Percentiles rank a stretch among this genome's conserved stretches.
phyloP scores from a whole-genome alignment of 2,113 vertebrate species.

The Scartelaos histophorus region DNA sequence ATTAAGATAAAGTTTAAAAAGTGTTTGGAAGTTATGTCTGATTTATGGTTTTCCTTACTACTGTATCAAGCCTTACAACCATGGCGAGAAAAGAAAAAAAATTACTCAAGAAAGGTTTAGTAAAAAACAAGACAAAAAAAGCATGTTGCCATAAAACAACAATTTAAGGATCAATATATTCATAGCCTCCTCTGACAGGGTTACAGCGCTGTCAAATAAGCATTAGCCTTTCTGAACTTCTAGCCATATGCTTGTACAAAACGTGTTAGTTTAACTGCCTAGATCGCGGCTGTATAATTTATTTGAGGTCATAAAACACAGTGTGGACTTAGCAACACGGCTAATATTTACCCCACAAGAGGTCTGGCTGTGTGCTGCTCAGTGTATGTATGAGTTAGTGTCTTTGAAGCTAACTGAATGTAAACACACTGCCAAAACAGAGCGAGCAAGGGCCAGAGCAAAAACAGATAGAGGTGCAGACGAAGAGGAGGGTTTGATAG shows the following conservation, averaged over 20 bases:
- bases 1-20: neutral
- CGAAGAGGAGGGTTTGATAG: conserved; percentile 2
- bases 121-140: neutral
- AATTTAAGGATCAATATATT: conserved; percentile 6
- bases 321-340: conserved; percentile 49
- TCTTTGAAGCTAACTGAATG: conserved; percentile 35
- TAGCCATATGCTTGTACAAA: conserved; percentile 19
- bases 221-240: conserved; percentile 41
- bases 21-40: neutral
- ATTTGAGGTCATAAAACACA: conserved; percentile 51
- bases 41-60: neutral
- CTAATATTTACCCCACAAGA: conserved; percentile 64
- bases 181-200: neutral
- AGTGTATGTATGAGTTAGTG: conserved; percentile 18
- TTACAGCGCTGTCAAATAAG: conserved; percentile 40
- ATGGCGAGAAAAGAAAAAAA: too few relatives aligned
- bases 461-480: conserved; percentile 28
- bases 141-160: neutral
- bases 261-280: conserved; percentile 33
- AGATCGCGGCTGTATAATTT: conserved; percentile 31
- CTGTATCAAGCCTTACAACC: neutral
- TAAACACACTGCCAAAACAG: conserved; percentile 57
- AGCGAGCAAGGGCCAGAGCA: conserved; percentile 36
- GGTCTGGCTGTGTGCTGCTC: conserved; percentile 21
- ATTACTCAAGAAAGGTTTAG: neutral